Evolutionary conservation across 2,113 vertebrate genomes (phyloP).

Genomic region (Hypocryptadius cinnamomeus): DNA sequence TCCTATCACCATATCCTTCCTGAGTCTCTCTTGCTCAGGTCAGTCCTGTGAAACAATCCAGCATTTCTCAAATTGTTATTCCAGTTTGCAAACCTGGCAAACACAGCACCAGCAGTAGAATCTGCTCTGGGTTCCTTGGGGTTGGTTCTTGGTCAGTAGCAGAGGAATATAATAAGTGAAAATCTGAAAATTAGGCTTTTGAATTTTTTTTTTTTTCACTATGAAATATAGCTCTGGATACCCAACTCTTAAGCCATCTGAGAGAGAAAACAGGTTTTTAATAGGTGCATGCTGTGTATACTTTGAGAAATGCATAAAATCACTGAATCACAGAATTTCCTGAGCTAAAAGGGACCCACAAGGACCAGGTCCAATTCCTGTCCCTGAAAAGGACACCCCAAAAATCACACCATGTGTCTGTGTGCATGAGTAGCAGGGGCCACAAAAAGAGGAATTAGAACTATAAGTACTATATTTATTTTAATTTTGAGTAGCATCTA

Average conservation of each 20-base stretch:
- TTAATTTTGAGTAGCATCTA: neutral
- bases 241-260: neutral
- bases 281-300: neutral
- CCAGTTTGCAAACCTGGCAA: neutral
- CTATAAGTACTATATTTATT: neutral
- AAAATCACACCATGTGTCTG: neutral
- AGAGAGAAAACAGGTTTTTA: neutral
- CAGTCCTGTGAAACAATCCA: neutral
- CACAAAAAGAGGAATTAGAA: neutral
- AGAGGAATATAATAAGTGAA: neutral
- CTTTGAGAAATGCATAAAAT: neutral
- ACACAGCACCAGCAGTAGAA: fast-evolving
- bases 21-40: neutral
- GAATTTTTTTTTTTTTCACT: neutral
- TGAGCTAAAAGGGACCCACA: neutral
- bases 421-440: neutral
- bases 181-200: neutral
- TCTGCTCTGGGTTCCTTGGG: neutral
- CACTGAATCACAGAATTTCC: neutral
- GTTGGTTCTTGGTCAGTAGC: neutral
- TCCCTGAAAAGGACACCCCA: neutral
- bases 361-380: neutral
- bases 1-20: conserved; percentile 47
- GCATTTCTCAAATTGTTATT: neutral
- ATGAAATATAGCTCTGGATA: neutral